A percentile compares a stretch with the other conserved stretches of the same genome.
Conservation (phyloP, 2,113 vertebrate species). For the Lepidothrix coronata region DNA sequence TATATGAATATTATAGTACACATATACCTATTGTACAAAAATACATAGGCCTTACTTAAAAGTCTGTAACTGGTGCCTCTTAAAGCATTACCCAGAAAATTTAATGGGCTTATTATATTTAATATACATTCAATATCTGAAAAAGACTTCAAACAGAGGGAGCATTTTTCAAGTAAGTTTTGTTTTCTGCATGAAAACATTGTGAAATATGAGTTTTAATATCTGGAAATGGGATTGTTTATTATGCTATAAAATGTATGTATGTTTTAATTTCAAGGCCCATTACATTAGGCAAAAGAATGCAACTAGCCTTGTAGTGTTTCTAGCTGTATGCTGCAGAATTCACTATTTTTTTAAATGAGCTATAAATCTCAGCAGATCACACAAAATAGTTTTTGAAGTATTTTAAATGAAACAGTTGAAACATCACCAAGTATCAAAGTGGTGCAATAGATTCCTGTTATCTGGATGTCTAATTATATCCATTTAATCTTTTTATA, state of each 20-base stretch:
- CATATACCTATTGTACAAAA: neutral
- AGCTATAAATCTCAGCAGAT: neutral
- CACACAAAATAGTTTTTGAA: neutral
- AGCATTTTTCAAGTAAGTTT: neutral
- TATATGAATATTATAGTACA: neutral
- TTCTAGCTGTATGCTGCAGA: neutral
- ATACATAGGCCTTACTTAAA: neutral
- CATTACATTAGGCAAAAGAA: conserved; percentile 50
- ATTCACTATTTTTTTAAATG: neutral
- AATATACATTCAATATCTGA: neutral
- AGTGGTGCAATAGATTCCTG: neutral
- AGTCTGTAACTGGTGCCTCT: neutral
- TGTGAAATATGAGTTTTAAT: neutral
- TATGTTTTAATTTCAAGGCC: conserved; percentile 71
- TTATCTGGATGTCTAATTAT: neutral
- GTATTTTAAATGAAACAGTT: conserved; percentile 7
- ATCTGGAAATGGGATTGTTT: conserved; percentile 12
- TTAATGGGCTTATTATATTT: neutral
- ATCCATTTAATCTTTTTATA: neutral
- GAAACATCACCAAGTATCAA: neutral
- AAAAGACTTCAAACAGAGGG: neutral
- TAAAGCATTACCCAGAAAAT: neutral
- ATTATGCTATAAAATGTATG: conserved; percentile 27
- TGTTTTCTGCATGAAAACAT: neutral
- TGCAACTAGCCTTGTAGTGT: neutral